A percentile compares a stretch with the other conserved stretches of the same genome.
These are phyloP conservation scores for Tinamus guttatus DNA, from an alignment of 2,113 vertebrate genomes.

Conservation along the genomic window DNA sequence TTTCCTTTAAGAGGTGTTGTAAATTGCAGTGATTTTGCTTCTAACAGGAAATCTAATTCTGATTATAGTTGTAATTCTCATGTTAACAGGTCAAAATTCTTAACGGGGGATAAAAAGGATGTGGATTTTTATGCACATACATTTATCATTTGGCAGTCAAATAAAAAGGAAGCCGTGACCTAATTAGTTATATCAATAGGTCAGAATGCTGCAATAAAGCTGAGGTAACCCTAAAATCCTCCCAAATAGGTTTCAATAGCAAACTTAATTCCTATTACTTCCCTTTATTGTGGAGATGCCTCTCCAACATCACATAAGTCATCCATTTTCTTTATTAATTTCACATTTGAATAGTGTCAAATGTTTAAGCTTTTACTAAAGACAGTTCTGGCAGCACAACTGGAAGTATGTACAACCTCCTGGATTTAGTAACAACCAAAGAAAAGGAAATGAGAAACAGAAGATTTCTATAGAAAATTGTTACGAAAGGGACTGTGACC, in stretches of 20 bases:
- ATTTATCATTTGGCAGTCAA: not conserved
- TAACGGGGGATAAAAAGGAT: not conserved
- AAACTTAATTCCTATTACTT: constrained; percentile 3
- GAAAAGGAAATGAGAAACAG: not conserved
- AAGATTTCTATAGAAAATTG: not conserved
- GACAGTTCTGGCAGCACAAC: not conserved
- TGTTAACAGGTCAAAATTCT: not conserved
- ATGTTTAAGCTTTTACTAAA: not conserved
- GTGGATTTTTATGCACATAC: not conserved
- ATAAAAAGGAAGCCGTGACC: not conserved
- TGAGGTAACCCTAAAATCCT: not conserved
- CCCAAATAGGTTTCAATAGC: not conserved
- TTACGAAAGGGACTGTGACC: not conserved
- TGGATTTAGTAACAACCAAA: not conserved
- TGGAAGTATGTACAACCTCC: not conserved
- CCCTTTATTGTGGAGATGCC: not conserved
- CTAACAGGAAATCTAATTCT: not conserved
- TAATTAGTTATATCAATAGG: not conserved
- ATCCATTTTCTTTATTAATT: constrained; percentile 23
- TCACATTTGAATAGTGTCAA: not conserved
- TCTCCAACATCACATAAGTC: not conserved
- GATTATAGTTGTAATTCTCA: not conserved
- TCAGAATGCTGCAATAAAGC: not conserved
- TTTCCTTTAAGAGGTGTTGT: not conserved
- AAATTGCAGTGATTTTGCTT: not conserved